Evolutionary conservation across 2,888 invertebrate genomes (phyloP), one percentile per base, ranked within the genome.

Genomic region (Melanostoma mellinum): DNA sequence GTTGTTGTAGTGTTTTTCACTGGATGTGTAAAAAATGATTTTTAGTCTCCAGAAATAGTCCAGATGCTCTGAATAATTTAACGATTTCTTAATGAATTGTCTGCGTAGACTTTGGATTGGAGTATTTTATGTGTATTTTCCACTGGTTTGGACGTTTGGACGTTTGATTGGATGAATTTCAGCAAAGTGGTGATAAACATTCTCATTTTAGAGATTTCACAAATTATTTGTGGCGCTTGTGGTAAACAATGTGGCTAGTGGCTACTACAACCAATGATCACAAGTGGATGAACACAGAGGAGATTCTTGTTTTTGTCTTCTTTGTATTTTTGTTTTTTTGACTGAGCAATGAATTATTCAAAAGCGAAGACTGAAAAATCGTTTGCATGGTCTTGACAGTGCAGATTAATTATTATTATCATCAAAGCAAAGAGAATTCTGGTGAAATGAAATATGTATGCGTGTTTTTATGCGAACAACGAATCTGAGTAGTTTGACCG

Each of bases 61-160:
- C 76, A 82, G 76, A 76, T 72, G 81, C 55, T 82, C 52, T 72
- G 81, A 68, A 77, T 76, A 73, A 82, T 72, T 77, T 82, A 61
- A 77, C 61, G 76, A 52, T 61, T 56, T 72, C 76, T 73, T 82
- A 82, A 82, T 82, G 72, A 77, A 77, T 81, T 76, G 72, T 52
- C 67, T 44, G 67, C 10, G 67, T 73, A 42, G 80, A 75, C 20
- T 76, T 77, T 77, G n/a, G 33, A 72, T 71, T 77, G 3, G 40
- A 32, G 35, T 58, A 9, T 71, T 71, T 72, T 65, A 73, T 52
- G 56, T 6, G n/a, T 10, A 6, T 73, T 44, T 48, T 36, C 9
- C 40, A 40, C 71, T 61, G 38, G 48, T 48, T 71, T 56, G 48
- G 60, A 9, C 61, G 48, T 48, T 71, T 56, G 48, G 60, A 9